Evolutionary conservation across 1,140 invertebrate species (phyloP).

Genomic region (Drosophila subpulchrella): DNA sequence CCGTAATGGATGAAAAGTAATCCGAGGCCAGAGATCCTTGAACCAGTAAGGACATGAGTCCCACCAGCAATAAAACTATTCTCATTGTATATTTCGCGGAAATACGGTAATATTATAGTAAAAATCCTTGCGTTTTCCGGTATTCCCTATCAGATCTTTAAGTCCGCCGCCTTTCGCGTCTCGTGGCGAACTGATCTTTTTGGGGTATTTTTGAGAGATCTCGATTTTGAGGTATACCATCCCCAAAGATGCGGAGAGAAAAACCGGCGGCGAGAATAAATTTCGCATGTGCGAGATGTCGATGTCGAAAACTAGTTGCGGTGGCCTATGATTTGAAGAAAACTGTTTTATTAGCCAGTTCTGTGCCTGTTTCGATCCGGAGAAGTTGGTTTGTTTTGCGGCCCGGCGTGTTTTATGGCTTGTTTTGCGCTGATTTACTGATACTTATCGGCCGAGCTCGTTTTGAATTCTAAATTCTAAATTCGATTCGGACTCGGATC

Average conservation of each 20-base stretch:
- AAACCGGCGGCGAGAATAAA: conserved; percentile 58
- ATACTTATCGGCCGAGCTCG: conserved; percentile 70
- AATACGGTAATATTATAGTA: not conserved
- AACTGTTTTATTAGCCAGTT: conserved; percentile 59
- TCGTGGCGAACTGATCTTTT: conserved; percentile 56
- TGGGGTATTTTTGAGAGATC: conserved; percentile 11
- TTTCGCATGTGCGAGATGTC: conserved; percentile 39
- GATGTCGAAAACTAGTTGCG: conserved; percentile 55
- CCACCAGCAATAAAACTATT: conserved; percentile 23
- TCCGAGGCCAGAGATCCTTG: conserved; percentile 83
- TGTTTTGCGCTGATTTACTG: conserved; percentile 72
- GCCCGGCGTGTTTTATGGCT: conserved; percentile 72
- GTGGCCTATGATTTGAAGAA: conserved; percentile 43
- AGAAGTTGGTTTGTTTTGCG: conserved; percentile 52
- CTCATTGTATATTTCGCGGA: conserved; percentile 25
- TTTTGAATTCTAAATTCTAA: conserved; percentile 58
- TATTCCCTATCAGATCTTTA: not conserved
- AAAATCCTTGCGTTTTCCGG: not conserved
- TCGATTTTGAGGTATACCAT: conserved; percentile 15
- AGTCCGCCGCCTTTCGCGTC: conserved; percentile 56
- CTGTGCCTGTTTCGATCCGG: conserved; percentile 29
- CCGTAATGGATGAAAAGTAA: conserved; percentile 94
- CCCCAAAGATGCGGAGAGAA: conserved; percentile 41
- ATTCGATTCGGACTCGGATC: conserved; percentile 17
- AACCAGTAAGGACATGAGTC: conserved; percentile 31